Percentiles rank a stretch among this genome's conserved stretches.
phyloP scores from a whole-genome alignment of 2,888 invertebrate species.

The Eulithis prunata region DNA sequence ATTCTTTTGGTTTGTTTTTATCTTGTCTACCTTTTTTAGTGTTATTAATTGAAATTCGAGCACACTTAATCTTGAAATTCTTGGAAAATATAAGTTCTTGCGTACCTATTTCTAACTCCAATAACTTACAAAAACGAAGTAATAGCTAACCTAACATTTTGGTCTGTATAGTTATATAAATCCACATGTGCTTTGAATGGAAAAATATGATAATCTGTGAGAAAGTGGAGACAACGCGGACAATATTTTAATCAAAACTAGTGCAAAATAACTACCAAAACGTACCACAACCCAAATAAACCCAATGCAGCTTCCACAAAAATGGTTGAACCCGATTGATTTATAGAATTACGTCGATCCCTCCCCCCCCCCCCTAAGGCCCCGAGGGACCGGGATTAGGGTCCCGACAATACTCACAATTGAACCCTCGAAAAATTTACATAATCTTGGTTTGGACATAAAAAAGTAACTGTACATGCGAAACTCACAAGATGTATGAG shows the following conservation, averaged over 20 bases:
- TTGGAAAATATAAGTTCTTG: no score
- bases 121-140: no score
- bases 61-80: no score
- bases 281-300: constrained; percentile 18
- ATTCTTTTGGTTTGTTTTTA: constrained; percentile 1
- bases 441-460: constrained; percentile 51
- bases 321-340: constrained; percentile 59
- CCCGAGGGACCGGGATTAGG: constrained; percentile 55
- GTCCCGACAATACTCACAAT: constrained; percentile 58
- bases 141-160: no score
- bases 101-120: no score
- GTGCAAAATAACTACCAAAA: constrained; percentile 12
- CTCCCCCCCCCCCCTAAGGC: constrained; percentile 25
- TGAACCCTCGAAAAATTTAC: constrained; percentile 64
- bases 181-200: no score
- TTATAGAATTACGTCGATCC: constrained; percentile 69
- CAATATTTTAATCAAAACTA: not conserved
- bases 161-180: no score
- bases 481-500: constrained; percentile 11
- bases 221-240: not conserved
- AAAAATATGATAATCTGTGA: no score
- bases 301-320: constrained; percentile 35
- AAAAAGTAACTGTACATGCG: not conserved
- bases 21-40: not conserved
- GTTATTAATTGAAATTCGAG: not conserved